These are phyloP conservation scores for Lithosia quadra DNA, from an alignment of 2,888 invertebrate genomes.

Conservation along the genomic window DNA sequence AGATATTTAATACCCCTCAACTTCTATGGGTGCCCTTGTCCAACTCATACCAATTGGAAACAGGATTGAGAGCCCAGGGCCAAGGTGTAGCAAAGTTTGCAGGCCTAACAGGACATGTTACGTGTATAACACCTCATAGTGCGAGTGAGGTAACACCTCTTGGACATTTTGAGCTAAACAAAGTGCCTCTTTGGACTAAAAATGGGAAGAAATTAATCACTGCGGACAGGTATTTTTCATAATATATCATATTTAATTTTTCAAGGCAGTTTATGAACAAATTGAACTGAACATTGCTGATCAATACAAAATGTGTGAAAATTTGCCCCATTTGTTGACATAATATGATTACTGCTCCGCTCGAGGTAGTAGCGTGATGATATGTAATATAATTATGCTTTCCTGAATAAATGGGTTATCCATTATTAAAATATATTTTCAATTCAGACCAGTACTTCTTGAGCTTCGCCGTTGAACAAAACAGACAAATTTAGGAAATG, in stretches of 20 bases:
- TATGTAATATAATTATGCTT: no score
- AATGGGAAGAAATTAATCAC: conserved; percentile 91
- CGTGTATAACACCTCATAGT: conserved; percentile 89
- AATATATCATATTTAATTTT: neutral
- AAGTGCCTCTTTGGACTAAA: conserved; percentile 92
- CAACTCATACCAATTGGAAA: conserved; percentile 89
- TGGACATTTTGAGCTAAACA: conserved; percentile 91
- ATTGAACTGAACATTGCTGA: no score
- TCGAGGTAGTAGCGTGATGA: no score
- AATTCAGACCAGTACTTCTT: no score
- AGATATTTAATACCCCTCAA: conserved; percentile 87
- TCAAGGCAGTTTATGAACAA: no score
- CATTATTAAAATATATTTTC: no score
- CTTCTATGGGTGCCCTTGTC: conserved; percentile 91
- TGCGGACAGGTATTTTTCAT: conserved; percentile 82
- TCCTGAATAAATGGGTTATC: no score
- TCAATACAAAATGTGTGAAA: no score
- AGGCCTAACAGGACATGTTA: conserved; percentile 85
- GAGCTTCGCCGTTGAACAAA: no score
- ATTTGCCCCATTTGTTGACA: no score
- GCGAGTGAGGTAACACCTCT: conserved; percentile 88
- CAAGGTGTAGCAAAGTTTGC: conserved; percentile 91
- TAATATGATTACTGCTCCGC: no score
- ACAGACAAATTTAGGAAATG: no score
- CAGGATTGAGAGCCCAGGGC: conserved; percentile 88